Evolutionary conservation across 2,113 vertebrate species (phyloP).

Genomic region (Caracal caracal): DNA sequence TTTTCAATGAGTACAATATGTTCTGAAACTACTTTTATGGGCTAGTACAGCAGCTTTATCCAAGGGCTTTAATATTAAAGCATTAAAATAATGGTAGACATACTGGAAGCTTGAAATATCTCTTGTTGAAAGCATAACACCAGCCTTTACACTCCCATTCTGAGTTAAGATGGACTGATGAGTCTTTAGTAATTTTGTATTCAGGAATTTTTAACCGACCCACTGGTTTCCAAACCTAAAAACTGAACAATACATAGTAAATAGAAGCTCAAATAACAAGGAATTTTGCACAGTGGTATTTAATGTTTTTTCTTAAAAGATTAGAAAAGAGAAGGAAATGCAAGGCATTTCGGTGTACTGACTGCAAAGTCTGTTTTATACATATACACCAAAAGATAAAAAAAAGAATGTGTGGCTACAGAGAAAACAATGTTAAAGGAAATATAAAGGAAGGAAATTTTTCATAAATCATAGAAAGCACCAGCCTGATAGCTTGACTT

Average conservation of each 20-base stretch:
- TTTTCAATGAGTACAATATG: neutral
- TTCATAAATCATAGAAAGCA: neutral
- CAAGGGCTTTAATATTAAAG: conserved; percentile 32
- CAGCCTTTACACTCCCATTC: neutral
- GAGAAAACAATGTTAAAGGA: conserved; percentile 39
- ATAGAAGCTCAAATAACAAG: conserved; percentile 23
- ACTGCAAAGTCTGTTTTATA: neutral
- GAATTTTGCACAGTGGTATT: conserved; percentile 32
- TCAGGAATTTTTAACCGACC: conserved; percentile 23
- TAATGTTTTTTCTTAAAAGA: conserved; percentile 49
- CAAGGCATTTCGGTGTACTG: conserved; percentile 22
- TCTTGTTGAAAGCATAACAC: conserved; percentile 1
- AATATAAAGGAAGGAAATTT: neutral
- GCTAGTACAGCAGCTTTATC: neutral
- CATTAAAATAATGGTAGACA: conserved; percentile 17
- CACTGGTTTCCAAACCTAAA: neutral
- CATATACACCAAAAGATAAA: conserved; percentile 26
- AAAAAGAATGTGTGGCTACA: neutral
- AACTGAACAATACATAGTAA: conserved; percentile 25
- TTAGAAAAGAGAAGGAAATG: conserved; percentile 8
- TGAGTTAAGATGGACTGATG: neutral
- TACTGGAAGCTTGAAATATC: neutral
- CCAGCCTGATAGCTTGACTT: conserved; percentile 3
- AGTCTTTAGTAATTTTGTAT: conserved; percentile 30
- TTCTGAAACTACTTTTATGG: conserved; percentile 28